These are phyloP conservation scores for Brachionichthys hirsutus DNA, from an alignment of 2,113 vertebrate species.

Conservation along the genomic window DNA sequence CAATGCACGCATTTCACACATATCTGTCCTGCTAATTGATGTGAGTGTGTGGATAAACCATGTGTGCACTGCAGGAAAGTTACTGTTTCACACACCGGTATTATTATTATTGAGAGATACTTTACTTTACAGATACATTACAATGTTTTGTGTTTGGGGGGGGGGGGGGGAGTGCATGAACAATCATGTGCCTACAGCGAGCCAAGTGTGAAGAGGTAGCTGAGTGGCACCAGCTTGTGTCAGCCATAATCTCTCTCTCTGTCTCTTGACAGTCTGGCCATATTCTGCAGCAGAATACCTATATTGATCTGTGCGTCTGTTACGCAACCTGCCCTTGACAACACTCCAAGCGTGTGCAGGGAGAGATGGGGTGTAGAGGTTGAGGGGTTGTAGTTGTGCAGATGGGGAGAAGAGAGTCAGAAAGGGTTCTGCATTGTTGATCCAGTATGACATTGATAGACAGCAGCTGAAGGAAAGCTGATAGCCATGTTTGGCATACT, in stretches of 20 bases:
- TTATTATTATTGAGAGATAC: no score
- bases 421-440: constrained; percentile 83
- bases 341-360: constrained; percentile 41
- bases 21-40: no score
- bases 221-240: constrained; percentile 40
- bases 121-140: no score
- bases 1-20: no score
- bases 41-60: no score
- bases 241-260: constrained; percentile 64
- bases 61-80: no score
- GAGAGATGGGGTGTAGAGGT: constrained; percentile 37
- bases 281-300: constrained; percentile 67
- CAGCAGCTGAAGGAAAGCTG: constrained; percentile 82
- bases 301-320: constrained; percentile 72
- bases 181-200: constrained; percentile 19
- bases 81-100: no score
- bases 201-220: constrained; percentile 29
- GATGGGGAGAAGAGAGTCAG: constrained; percentile 68
- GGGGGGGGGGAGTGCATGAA: constrained; percentile 17
- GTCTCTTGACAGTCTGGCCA: constrained; percentile 60
- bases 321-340: constrained; percentile 75
- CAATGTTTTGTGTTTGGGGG: neutral
- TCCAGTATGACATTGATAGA: constrained; percentile 83
- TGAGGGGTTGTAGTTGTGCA: constrained; percentile 62
- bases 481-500: constrained; percentile 82